Conservation (phyloP, 2,797 vertebrate genomes). For the Glossophaga mutica region DNA sequence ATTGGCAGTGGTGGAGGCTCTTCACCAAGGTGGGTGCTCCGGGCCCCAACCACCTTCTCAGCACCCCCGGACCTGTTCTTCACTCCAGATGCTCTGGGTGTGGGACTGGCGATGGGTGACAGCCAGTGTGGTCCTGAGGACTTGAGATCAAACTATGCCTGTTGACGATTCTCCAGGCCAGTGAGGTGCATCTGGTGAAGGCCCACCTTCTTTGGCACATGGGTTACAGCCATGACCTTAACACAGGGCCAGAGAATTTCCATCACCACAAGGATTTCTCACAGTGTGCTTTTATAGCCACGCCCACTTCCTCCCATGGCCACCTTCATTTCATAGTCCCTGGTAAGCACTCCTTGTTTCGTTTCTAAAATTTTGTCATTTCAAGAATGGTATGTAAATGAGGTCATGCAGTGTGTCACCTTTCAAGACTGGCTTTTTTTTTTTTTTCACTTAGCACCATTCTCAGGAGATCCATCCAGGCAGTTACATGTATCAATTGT, state of each 20-base stretch:
- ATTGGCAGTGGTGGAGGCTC: slow-evolving; percentile 99
- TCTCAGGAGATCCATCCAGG: not conserved
- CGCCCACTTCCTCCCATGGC: not conserved
- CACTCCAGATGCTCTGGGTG: fast-evolving
- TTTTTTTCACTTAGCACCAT: not conserved
- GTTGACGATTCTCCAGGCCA: fast-evolving
- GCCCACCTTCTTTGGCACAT: not conserved
- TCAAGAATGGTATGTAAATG: not conserved
- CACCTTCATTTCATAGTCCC: not conserved
- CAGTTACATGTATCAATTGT: fast-evolving
- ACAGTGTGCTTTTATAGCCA: not conserved
- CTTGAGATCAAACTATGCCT: not conserved
- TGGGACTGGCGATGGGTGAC: not conserved
- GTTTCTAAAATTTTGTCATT: not conserved
- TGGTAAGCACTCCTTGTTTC: not conserved
- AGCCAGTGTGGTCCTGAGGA: not conserved
- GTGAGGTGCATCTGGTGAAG: not conserved
- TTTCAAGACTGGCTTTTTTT: not conserved
- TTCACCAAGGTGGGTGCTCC: slow-evolving; percentile 91
- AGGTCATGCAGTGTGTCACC: fast-evolving
- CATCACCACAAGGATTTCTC: not conserved
- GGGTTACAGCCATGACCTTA: not conserved
- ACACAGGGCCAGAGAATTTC: not conserved
- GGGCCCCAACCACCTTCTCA: fast-evolving
- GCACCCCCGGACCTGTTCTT: not conserved